Percentiles rank a stretch among this genome's conserved stretches.
Evolutionary conservation across 2,113 vertebrate genomes (phyloP).

Genomic region (Eurystomus gularis): DNA sequence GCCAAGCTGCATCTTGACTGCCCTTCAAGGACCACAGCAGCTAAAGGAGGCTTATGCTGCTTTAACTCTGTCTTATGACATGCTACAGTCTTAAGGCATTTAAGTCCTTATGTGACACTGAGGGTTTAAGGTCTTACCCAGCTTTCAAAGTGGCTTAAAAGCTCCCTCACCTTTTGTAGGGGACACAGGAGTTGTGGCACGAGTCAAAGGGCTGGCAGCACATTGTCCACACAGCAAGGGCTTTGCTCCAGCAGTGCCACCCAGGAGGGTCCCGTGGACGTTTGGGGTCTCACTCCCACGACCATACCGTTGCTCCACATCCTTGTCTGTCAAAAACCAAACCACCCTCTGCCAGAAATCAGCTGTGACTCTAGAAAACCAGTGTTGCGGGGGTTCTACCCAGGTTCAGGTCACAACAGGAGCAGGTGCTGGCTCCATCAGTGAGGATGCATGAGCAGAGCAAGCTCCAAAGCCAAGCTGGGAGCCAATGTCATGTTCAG

Average conservation of each 20-base stretch:
- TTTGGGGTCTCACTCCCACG: fast-evolving
- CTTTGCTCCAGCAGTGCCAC: not conserved
- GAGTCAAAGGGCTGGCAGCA: not conserved
- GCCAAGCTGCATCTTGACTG: not conserved
- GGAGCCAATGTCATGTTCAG: not conserved
- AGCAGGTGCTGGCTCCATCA: not conserved
- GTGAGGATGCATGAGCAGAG: not conserved
- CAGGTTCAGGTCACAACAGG: not conserved
- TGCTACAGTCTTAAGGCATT: not conserved
- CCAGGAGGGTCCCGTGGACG: fast-evolving
- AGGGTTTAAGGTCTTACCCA: slow-evolving; percentile 38
- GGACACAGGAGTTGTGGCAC: not conserved
- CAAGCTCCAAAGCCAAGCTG: not conserved
- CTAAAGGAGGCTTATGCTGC: not conserved
- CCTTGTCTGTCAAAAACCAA: not conserved
- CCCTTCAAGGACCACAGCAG: not conserved
- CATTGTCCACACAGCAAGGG: fast-evolving
- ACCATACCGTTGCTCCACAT: fast-evolving
- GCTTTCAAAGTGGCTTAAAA: slow-evolving; percentile 29
- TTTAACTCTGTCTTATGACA: slow-evolving; percentile 3
- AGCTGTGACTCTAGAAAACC: not conserved
- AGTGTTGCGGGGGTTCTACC: not conserved
- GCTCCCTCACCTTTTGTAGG: not conserved
- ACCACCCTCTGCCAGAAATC: not conserved
- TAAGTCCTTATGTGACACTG: slow-evolving; percentile 22